Conservation (phyloP, 2,888 invertebrate species). For the Junonia oenone region DNA sequence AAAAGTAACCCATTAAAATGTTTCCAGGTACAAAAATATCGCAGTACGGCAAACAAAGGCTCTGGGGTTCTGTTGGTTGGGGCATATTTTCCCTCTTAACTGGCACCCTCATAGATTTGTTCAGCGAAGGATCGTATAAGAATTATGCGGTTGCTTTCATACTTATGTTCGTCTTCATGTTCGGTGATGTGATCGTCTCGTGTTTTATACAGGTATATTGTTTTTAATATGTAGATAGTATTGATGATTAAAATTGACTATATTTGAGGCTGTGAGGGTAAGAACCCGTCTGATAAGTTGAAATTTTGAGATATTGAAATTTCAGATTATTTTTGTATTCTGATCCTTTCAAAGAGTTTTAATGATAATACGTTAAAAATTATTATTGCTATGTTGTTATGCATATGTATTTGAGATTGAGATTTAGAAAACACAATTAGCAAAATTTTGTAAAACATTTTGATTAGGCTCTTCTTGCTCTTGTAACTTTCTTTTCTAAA, state of each 20-base stretch:
- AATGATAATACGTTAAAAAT: too few relatives aligned
- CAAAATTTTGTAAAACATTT: too few relatives aligned
- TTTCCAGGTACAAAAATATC: slow-evolving; percentile 84
- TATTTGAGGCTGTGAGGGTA: too few relatives aligned
- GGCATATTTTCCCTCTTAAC: slow-evolving; percentile 87
- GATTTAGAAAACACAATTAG: too few relatives aligned
- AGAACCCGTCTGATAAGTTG: not conserved
- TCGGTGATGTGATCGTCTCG: slow-evolving; percentile 83
- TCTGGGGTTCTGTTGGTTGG: slow-evolving; percentile 94
- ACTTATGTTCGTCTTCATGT: slow-evolving; percentile 83
- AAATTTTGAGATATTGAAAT: too few relatives aligned
- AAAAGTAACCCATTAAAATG: not conserved
- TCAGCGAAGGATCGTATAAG: slow-evolving; percentile 84
- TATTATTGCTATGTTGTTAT: too few relatives aligned
- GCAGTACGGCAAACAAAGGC: slow-evolving; percentile 90
- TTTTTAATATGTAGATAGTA: too few relatives aligned
- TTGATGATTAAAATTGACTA: not conserved
- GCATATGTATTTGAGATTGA: too few relatives aligned
- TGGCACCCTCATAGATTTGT: slow-evolving; percentile 87
- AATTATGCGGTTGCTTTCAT: slow-evolving; percentile 91
- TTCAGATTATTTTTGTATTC: too few relatives aligned
- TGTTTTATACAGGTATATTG: slow-evolving; percentile 78
- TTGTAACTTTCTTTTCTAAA: too few relatives aligned
- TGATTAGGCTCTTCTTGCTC: too few relatives aligned
- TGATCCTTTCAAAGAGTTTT: too few relatives aligned